Evolutionary conservation across 2,113 vertebrate genomes (phyloP).

Genomic region (Mionectes macconnelli): DNA sequence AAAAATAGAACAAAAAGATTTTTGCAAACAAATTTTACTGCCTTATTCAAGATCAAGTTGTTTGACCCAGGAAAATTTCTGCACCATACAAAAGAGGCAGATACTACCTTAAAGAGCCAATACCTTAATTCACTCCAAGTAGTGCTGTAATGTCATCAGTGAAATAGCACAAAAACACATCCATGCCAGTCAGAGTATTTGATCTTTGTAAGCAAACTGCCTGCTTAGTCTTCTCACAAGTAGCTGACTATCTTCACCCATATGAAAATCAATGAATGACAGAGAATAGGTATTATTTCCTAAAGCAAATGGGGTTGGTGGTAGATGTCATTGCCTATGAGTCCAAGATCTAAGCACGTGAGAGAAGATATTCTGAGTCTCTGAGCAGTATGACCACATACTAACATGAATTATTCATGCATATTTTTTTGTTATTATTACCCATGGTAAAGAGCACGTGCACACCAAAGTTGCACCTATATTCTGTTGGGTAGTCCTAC

Average conservation of each 20-base stretch:
- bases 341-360: not conserved
- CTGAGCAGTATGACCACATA: not conserved
- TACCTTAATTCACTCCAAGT: not conserved
- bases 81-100: not conserved
- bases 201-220: not conserved
- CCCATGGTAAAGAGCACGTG: not conserved
- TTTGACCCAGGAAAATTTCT: not conserved
- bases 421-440: not conserved
- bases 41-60: not conserved
- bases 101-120: not conserved
- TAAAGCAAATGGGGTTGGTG: not conserved
- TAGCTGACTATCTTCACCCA: not conserved
- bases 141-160: not conserved
- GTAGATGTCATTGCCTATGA: not conserved
- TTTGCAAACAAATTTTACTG: not conserved
- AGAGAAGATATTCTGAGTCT: not conserved
- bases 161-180: not conserved
- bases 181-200: rapidly evolving
- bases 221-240: not conserved
- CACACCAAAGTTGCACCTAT: not conserved
- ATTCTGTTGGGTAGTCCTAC: not conserved
- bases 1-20: not conserved
- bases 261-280: not conserved
- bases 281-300: not conserved
- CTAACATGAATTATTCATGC: not conserved